A percentile compares a stretch with the other conserved stretches of the same genome.
Evolutionary conservation across 2,113 vertebrate genomes (phyloP).

Genomic region (Canis aureus): DNA sequence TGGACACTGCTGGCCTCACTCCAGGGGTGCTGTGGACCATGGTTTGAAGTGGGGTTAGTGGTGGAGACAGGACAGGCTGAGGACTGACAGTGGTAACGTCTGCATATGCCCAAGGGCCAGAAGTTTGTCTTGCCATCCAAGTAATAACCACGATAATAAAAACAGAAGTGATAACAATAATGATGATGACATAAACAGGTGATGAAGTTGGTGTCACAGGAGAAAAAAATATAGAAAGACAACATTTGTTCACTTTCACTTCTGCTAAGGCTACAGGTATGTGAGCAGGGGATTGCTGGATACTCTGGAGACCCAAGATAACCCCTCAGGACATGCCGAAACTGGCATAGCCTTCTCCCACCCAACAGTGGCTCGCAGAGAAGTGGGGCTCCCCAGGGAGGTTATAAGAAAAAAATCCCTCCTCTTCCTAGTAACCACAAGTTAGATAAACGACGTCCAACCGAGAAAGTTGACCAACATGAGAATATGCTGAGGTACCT

Average conservation of each 20-base stretch:
- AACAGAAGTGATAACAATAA: not conserved
- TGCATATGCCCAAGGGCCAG: not conserved
- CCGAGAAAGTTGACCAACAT: not conserved
- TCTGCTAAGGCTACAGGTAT: not conserved
- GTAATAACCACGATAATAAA: not conserved
- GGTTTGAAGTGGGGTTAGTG: not conserved
- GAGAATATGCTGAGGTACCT: not conserved
- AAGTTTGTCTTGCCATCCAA: not conserved
- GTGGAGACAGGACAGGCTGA: not conserved
- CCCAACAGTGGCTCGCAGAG: accelerated
- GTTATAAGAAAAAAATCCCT: not conserved
- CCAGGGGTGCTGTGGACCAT: not conserved
- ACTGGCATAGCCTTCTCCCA: not conserved
- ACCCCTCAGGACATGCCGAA: not conserved
- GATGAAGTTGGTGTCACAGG: not conserved
- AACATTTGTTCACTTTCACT: not conserved
- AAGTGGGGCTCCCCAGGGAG: not conserved
- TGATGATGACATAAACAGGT: not conserved
- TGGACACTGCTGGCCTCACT: too few relatives aligned
- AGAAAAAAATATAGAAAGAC: not conserved
- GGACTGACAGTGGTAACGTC: accelerated
- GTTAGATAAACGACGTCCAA: not conserved
- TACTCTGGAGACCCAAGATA: not conserved
- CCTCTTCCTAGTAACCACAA: not conserved
- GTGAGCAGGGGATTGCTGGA: not conserved